A percentile compares a stretch with the other conserved stretches of the same genome.
Evolutionary conservation across 2,888 invertebrate species (phyloP).

Genomic region (Drosophila robusta): DNA sequence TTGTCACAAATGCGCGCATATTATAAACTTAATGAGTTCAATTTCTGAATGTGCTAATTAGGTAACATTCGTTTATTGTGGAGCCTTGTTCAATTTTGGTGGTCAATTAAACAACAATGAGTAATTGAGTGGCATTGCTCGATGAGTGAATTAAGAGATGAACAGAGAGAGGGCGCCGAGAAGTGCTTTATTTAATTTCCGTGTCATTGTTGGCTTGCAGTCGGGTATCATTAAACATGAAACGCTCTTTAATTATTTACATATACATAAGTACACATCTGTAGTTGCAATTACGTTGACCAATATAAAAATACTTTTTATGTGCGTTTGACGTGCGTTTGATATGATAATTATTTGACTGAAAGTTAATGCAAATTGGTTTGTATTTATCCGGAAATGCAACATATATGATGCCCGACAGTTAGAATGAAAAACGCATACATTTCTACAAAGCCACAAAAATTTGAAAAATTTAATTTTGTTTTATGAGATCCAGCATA

Average conservation of each 20-base stretch:
- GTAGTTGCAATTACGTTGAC: slow-evolving; percentile 6
- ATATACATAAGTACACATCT: slow-evolving; percentile 1
- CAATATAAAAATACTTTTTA: slow-evolving; percentile 1
- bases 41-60: slow-evolving; percentile 49
- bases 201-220: slow-evolving; percentile 6
- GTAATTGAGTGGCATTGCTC: slow-evolving; percentile 50
- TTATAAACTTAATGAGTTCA: slow-evolving; percentile 15
- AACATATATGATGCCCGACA: neutral
- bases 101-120: slow-evolving; percentile 43
- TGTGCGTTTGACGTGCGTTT: neutral
- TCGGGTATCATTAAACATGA: neutral
- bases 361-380: slow-evolving; percentile 1
- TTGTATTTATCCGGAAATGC: no score
- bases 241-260: slow-evolving; percentile 15
- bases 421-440: no score
- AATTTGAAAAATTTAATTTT: neutral
- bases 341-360: slow-evolving; percentile 5
- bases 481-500: neutral
- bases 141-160: slow-evolving; percentile 31
- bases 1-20: slow-evolving; percentile 13
- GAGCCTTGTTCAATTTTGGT: slow-evolving; percentile 36
- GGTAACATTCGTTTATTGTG: slow-evolving; percentile 28
- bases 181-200: slow-evolving; percentile 33
- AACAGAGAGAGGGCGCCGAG: neutral
- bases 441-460: no score